Evolutionary conservation across 2,797 vertebrate genomes (phyloP).

Genomic region (Triplophysa bombifrons): DNA sequence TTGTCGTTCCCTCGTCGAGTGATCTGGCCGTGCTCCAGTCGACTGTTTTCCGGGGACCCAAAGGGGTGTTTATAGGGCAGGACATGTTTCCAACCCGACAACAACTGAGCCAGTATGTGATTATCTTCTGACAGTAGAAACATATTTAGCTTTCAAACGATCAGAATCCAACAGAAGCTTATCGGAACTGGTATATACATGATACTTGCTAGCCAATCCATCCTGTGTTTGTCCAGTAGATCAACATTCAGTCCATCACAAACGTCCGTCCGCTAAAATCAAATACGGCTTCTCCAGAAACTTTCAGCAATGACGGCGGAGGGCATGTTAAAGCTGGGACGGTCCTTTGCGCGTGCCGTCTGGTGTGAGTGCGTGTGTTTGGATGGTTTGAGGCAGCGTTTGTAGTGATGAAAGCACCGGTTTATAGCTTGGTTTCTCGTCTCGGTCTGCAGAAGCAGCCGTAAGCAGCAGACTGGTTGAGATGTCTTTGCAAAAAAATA

Average conservation of each 20-base stretch:
- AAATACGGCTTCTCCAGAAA: neutral
- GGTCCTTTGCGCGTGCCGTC: constrained; percentile 10
- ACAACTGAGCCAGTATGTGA: constrained; percentile 23
- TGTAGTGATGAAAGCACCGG: constrained; percentile 31
- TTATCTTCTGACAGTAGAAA: constrained; percentile 44
- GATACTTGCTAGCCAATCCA: constrained; percentile 14
- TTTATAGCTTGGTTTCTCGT: neutral
- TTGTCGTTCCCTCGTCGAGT: too few species aligned
- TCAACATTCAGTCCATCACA: neutral
- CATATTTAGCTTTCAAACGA: constrained; percentile 30
- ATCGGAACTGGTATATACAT: constrained; percentile 51
- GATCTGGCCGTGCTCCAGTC: too few species aligned
- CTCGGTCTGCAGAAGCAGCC: constrained; percentile 5
- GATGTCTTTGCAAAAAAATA: constrained; percentile 48
- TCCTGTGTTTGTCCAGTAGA: neutral
- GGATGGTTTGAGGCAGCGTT: constrained; percentile 54
- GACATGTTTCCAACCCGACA: neutral
- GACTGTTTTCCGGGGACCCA: neutral
- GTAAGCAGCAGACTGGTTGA: constrained; percentile 53
- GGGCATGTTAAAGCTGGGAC: constrained; percentile 50
- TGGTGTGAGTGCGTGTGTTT: constrained; percentile 1
- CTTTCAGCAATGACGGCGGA: constrained; percentile 6
- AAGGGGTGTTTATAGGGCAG: neutral
- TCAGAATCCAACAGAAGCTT: constrained; percentile 39
- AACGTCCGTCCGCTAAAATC: too few species aligned